Evolutionary conservation across 2,113 vertebrate species (phyloP), one percentile per base, ranked within the genome.

Genomic region (Noturus placidus): DNA sequence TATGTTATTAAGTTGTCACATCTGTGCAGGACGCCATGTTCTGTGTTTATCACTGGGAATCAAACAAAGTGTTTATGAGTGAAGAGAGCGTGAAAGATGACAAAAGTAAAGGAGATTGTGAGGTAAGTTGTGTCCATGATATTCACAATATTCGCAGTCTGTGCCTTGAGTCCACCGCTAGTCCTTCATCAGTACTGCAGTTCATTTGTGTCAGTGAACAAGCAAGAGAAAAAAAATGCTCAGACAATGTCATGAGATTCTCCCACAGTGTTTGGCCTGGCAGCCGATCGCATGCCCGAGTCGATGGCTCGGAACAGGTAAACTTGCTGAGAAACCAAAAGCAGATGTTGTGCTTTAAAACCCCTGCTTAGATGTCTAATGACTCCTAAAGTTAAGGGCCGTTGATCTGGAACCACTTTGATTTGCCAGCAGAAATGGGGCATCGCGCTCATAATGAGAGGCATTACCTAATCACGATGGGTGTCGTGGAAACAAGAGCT

Each of bases 1-100:
- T 93, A 87, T 88, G 77, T 93, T 93, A 91, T 91, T 92, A 92
- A 91, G 93, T 91, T 91, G 88, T 90, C 91, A 93, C 92, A 91
- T 93, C 90, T 94, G 92, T 90, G 90, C 89, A 82, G 88, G 85
- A 82, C 89, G 84, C 77, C 85, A 89, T 86, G 82, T 92, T 84
- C 86, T 91, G 90, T 88, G 88, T 84, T 84, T 91, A 87, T 86
- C 84, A 67, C 59, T 84, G 88, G 88, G 86, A 87, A 91, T 92
- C 85, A 93, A 91, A 74, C 70, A 82, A 86, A 86, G 56, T 86
- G 88, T 80, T 88, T 56, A 63, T 88, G 88, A 80, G 90, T 87
- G 89, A 65, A 67, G 69, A 77, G 59, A 67, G 77, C n/a, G 87
- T 76, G 30, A 42, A 79, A 84, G 82, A 87, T 65, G 63, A 76